Evolutionary conservation across 2,113 vertebrate species (phyloP).

Genomic region (Charina bottae): DNA sequence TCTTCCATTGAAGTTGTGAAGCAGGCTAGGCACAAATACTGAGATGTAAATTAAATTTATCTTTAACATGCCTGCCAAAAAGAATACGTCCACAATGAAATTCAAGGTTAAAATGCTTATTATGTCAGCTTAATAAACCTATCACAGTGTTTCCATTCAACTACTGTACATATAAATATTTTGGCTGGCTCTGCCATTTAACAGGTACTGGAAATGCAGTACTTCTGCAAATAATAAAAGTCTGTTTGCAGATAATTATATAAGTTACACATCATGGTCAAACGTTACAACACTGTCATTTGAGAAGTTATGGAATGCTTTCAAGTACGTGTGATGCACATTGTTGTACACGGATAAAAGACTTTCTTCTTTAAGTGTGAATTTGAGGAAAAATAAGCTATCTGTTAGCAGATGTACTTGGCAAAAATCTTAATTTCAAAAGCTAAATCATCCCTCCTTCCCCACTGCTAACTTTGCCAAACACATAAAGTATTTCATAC

Average conservation of each 20-base stretch:
- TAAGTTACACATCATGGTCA: slow-evolving; percentile 18
- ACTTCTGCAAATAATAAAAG: not conserved
- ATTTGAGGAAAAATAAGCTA: slow-evolving; percentile 12
- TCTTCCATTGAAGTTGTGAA: slow-evolving; percentile 28
- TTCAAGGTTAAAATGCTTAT: not conserved
- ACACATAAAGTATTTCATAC: not conserved
- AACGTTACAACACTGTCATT: slow-evolving; percentile 35
- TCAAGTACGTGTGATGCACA: slow-evolving; percentile 27
- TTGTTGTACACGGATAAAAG: not conserved
- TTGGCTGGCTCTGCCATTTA: not conserved
- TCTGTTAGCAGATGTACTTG: not conserved
- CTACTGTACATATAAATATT: slow-evolving; percentile 6
- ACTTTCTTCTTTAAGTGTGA: slow-evolving; percentile 8
- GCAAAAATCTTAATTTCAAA: not conserved
- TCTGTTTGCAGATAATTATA: not conserved
- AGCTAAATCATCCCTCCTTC: too few relatives aligned
- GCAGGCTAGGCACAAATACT: slow-evolving; percentile 27
- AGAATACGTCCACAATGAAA: slow-evolving; percentile 27
- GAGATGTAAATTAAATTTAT: slow-evolving; percentile 11
- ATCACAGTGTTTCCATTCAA: slow-evolving; percentile 1
- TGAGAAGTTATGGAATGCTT: slow-evolving; percentile 25
- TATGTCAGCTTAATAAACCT: not conserved
- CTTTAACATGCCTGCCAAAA: slow-evolving; percentile 25
- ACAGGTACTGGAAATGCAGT: not conserved
- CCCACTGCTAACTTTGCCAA: not conserved